These are phyloP conservation scores for Anthopleura xanthogrammica DNA, from an alignment of 92 coral and sea anemone genomes.

Conservation along the genomic window DNA sequence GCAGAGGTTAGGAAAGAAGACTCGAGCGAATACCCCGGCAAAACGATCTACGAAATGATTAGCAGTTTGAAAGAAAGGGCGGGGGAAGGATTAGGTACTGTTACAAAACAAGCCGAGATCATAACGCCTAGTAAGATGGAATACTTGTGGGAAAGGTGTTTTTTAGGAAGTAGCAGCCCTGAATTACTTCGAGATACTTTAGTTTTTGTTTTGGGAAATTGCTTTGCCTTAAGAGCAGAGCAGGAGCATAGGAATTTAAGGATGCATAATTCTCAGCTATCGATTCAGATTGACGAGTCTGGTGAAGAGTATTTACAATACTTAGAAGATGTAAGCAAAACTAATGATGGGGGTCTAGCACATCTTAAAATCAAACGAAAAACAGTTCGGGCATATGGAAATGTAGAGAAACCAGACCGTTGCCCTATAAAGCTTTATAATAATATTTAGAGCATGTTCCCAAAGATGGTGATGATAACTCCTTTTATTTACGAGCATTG, in stretches of 20 bases:
- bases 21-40: conserved; percentile 44
- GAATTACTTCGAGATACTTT: conserved; percentile 46
- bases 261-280: conserved; percentile 48
- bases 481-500: conserved; percentile 14
- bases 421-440: too few relatives aligned
- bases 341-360: too few relatives aligned
- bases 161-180: conserved; percentile 38
- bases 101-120: conserved; percentile 31
- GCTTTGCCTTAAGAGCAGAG: conserved; percentile 57
- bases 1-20: conserved; percentile 37
- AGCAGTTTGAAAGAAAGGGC: conserved; percentile 54
- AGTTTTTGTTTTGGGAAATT: conserved; percentile 41
- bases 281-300: conserved; percentile 39
- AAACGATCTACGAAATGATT: conserved; percentile 53
- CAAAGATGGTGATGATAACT: too few relatives aligned
- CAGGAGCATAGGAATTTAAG: conserved; percentile 62
- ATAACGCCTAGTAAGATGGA: conserved; percentile 36
- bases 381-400: too few relatives aligned
- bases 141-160: conserved; percentile 39
- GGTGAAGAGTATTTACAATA: conserved; percentile 51
- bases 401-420: too few relatives aligned
- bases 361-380: too few relatives aligned
- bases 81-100: conserved; percentile 41
- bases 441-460: too few relatives aligned
- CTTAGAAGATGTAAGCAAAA: conserved; percentile 48